phyloP scores from a whole-genome alignment of 1,140 invertebrate species.

The Melitaea cinxia region DNA sequence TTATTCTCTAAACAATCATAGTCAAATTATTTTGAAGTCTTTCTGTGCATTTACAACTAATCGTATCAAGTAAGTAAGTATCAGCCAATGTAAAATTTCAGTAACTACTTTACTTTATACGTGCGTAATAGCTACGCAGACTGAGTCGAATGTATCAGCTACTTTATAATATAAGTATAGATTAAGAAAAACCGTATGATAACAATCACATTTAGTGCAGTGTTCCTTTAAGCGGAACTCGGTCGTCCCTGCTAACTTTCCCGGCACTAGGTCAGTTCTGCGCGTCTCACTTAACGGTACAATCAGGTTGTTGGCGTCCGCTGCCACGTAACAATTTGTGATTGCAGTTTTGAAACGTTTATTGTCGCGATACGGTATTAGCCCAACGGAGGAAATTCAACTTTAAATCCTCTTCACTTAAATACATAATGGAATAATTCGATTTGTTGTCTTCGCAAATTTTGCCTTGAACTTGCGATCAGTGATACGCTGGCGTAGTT shows the following conservation, averaged over 20 bases:
- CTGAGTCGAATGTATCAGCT: no score
- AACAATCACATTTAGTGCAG: constrained; percentile 16
- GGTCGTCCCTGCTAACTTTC: constrained; percentile 74
- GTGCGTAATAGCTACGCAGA: no score
- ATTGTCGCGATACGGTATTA: constrained; percentile 48
- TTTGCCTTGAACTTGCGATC: constrained; percentile 62
- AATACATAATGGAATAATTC: constrained; percentile 25
- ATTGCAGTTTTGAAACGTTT: constrained; percentile 75
- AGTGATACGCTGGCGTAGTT: constrained; percentile 34
- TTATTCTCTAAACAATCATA: no score
- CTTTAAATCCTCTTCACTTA: constrained; percentile 43
- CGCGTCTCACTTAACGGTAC: constrained; percentile 76
- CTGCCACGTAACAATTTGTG: constrained; percentile 72
- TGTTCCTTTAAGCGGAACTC: constrained; percentile 61
- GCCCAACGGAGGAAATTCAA: constrained; percentile 40
- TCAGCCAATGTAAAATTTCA: no score
- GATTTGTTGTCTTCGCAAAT: constrained; percentile 11
- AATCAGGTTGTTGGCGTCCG: constrained; percentile 76
- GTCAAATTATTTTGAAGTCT: no score
- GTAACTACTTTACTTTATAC: no score
- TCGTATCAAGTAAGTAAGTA: no score
- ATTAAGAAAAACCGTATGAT: constrained; percentile 22
- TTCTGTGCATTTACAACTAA: no score
- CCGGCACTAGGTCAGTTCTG: constrained; percentile 79
- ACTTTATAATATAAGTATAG: no score